Evolutionary conservation across 64 coral and sea anemone species (phyloP).

Genomic region (Stichodactyla mertensii): DNA sequence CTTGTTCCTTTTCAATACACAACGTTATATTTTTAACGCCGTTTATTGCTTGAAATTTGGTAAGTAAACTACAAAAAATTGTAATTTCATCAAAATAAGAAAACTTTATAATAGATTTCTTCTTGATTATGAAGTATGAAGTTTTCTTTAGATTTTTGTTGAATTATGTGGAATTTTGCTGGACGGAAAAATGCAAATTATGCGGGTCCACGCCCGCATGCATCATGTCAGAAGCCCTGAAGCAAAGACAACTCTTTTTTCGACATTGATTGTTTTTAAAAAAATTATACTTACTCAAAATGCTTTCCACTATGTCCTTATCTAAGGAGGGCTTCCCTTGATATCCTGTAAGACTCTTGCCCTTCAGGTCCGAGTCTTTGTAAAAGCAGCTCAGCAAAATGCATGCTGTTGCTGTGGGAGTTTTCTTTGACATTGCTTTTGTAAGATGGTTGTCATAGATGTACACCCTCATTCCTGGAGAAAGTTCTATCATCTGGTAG

Average conservation of each 20-base stretch:
- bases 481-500: conserved; percentile 64
- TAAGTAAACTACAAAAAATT: no score
- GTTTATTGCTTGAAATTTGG: no score
- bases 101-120: no score
- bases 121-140: no score
- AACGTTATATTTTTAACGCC: no score
- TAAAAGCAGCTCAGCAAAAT: conserved; percentile 51
- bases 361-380: conserved; percentile 17
- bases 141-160: no score
- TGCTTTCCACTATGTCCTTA: conserved; percentile 44
- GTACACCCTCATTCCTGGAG: conserved; percentile 34
- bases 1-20: no score
- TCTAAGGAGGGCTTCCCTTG: conserved; percentile 29
- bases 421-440: conserved; percentile 38
- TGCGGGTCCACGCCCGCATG: no score
- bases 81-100: no score
- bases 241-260: not conserved
- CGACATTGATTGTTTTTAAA: not conserved
- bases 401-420: conserved; percentile 26
- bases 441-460: conserved; percentile 42
- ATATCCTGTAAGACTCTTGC: conserved; percentile 28
- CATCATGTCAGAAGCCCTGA: no score
- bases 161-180: no score
- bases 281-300: conserved; percentile 46
- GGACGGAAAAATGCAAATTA: no score